A percentile compares a stretch with the other conserved stretches of the same genome.
Conservation (phyloP, 2,113 vertebrate genomes). For the Spea multiplicata region DNA sequence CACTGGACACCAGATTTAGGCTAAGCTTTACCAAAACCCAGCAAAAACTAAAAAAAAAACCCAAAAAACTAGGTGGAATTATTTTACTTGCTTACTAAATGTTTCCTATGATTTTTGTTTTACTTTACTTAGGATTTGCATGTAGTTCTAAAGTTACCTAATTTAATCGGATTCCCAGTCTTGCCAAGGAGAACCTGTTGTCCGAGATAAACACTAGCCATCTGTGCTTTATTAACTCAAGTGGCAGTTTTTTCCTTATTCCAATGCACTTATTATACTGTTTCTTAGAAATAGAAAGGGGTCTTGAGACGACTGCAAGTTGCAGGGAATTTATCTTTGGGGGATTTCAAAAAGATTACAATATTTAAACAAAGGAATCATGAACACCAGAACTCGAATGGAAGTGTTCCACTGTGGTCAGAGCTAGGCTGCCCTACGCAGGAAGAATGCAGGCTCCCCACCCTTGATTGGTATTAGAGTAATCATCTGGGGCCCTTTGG, state of each 20-base stretch:
- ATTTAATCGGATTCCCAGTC: background rate
- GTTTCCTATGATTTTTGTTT: background rate
- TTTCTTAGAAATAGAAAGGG: background rate
- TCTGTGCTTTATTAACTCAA: conserved; percentile 29
- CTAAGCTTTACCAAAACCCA: background rate
- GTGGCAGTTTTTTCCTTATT: conserved; percentile 12
- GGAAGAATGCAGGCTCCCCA: too few relatives aligned
- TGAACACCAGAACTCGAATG: too few relatives aligned
- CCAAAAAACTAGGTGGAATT: background rate
- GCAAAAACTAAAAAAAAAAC: too few relatives aligned
- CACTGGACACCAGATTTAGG: too few relatives aligned
- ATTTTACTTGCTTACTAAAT: background rate
- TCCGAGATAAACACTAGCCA: conserved; percentile 24
- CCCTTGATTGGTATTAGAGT: too few relatives aligned
- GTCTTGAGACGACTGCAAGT: background rate
- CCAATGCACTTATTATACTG: background rate
- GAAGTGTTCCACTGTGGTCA: too few relatives aligned
- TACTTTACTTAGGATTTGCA: conserved; percentile 1
- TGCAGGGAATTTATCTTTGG: background rate
- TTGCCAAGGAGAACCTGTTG: conserved; percentile 14
- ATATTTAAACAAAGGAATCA: background rate
- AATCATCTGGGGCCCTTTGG: too few relatives aligned
- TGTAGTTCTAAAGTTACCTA: conserved; percentile 15
- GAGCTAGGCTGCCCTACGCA: too few relatives aligned
- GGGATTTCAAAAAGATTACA: background rate